Base-by-base conservation (phyloP, 2,113 vertebrate genomes). In the Glaucomys volans region DNA sequence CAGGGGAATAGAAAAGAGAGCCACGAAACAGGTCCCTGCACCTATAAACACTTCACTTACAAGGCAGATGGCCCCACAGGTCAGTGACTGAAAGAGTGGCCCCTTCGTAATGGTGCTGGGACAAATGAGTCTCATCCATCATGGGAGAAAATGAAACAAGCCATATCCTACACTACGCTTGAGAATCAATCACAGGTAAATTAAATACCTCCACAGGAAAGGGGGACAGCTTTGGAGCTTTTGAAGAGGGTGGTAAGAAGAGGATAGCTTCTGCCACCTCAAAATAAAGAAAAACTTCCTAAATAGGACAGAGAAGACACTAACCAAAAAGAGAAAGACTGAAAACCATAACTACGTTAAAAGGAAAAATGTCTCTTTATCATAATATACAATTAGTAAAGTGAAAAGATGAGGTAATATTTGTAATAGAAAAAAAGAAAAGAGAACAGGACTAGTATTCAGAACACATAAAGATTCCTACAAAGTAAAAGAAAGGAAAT, bases 241-340 rank as follows among this genome's bases (percentile, higher is more conserved):
- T 79, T 75, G 75, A 95, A 89, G 50, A 92, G 0, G 35, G 47
- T 3, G 4, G 71, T 67, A 81, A 71, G 69, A 52, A 8, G 37
- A 87, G 1, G 54, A 40, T 13, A 85, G 54, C 1, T 71, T 76
- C 90, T 93, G 42, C 52, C 10, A 84, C 20, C 35, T 87, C 44
- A 79, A 90, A 47, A 91, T 66, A 85, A 94, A 77, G 42, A 89
- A 91, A 75, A 62, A n/a, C 69, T 74, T 84, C 47, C 93, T 82
- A 89, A 86, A 67, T 8, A 87, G 28, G 28, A 83, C 54, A 93
- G 62, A 93, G 72, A 91, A 88, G 87, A 42, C 50, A 81, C 24
- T 59, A 92, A 75, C 13, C 37, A 66, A 89, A 89, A 83, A 72
- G 30, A 30, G 28, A 5, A 87, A 87, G 14, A 30, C 32, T 52